Conservation (phyloP, 2,797 vertebrate species). For the Rhinoraja longicauda region DNA sequence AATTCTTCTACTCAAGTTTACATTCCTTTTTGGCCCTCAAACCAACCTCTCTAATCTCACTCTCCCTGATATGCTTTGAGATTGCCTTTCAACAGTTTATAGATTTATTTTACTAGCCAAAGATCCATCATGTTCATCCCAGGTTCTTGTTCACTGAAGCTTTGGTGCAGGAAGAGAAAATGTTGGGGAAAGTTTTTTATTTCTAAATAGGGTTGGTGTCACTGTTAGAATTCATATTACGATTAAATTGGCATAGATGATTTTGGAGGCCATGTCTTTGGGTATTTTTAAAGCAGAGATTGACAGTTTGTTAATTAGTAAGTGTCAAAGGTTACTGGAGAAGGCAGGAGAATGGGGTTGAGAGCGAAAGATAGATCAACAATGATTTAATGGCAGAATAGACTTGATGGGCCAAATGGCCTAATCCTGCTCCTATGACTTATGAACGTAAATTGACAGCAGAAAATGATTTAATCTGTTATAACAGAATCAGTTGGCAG, state of each 20-base stretch:
- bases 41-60: not conserved
- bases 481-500: conserved; percentile 70
- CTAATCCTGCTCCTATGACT: too few relatives aligned
- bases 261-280: too few relatives aligned
- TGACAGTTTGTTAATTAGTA: too few relatives aligned
- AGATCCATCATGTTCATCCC: not conserved
- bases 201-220: not conserved
- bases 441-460: not conserved
- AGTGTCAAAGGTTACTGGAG: too few relatives aligned
- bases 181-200: not conserved
- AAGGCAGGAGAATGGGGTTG: too few relatives aligned
- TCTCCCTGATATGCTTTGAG: not conserved
- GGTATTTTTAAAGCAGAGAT: too few relatives aligned
- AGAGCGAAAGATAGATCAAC: too few relatives aligned
- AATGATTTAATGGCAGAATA: too few relatives aligned
- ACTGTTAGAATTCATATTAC: not conserved
- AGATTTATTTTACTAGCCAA: not conserved
- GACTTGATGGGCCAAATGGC: too few relatives aligned
- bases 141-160: not conserved
- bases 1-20: not conserved
- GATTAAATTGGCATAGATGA: not conserved
- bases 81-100: not conserved
- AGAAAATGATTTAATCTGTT: not conserved
- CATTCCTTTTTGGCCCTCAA: not conserved
- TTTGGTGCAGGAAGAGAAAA: not conserved